These are phyloP conservation scores for Zoanthus sociatus DNA, from an alignment of 92 coral and sea anemone genomes.

Conservation along the genomic window DNA sequence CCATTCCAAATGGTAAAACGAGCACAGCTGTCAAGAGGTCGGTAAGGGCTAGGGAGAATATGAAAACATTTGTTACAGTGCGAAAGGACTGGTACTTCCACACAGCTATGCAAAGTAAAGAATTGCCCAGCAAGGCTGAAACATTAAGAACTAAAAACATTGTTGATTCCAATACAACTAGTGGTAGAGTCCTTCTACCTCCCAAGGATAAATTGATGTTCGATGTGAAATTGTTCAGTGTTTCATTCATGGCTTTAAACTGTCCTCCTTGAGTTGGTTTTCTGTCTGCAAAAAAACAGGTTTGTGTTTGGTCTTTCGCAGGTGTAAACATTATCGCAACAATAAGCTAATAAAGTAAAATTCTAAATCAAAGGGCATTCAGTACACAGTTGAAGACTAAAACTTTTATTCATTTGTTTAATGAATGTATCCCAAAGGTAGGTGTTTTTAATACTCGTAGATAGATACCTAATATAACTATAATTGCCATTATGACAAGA, in stretches of 20 bases:
- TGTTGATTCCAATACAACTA: constrained; percentile 18
- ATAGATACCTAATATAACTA: no score
- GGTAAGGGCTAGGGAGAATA: constrained; percentile 30
- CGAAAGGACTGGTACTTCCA: constrained; percentile 24
- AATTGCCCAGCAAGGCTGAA: constrained; percentile 7
- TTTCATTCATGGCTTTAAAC: neutral
- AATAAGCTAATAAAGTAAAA: no score
- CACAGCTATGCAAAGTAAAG: constrained; percentile 28
- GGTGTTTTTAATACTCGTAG: no score
- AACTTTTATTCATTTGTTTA: no score
- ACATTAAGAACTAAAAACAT: constrained; percentile 15
- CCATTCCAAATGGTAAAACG: constrained; percentile 27
- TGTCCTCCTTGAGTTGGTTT: neutral
- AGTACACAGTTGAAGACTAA: no score
- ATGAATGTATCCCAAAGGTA: no score
- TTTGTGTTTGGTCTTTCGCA: neutral
- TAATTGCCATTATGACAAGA: no score
- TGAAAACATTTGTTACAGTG: constrained; percentile 11
- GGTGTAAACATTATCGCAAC: no score
- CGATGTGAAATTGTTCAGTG: neutral
- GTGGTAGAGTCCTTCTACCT: constrained; percentile 3
- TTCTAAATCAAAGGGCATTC: no score
- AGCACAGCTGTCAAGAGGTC: constrained; percentile 36
- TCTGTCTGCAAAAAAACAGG: constrained; percentile 5
- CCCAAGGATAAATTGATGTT: neutral